These are phyloP conservation scores for Myiotriccus ornatus DNA, from an alignment of 2,797 vertebrate species.

Conservation along the genomic window DNA sequence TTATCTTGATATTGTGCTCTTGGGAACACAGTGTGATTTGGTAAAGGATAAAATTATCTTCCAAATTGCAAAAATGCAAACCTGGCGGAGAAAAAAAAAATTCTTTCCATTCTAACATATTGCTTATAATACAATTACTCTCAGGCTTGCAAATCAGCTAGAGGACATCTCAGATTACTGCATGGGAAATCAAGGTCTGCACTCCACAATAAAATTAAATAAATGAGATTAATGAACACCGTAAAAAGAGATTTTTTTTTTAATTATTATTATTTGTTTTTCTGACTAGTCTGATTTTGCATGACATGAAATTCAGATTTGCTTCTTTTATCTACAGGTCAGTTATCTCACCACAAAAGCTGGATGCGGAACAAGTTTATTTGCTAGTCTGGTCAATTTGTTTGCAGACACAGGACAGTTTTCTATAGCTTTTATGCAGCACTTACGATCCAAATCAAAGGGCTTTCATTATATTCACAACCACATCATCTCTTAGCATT, in stretches of 20 bases:
- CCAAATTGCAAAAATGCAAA: constrained; percentile 5
- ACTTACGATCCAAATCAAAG: not conserved
- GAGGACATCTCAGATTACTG: not conserved
- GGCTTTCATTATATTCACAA: not conserved
- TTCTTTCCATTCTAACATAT: not conserved
- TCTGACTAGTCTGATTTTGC: not conserved
- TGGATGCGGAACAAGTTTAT: not conserved
- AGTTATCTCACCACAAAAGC: not conserved
- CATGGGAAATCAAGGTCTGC: not conserved
- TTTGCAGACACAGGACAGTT: not conserved
- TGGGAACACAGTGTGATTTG: not conserved
- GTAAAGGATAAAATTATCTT: not conserved
- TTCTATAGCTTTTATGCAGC: not conserved
- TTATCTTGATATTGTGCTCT: not conserved
- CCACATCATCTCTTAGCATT: not conserved
- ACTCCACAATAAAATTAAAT: not conserved
- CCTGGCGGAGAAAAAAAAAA: not conserved
- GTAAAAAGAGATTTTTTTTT: not conserved
- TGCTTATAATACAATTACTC: constrained; percentile 1
- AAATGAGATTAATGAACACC: not conserved
- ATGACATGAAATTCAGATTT: not conserved
- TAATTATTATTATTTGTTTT: not conserved
- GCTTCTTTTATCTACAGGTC: not conserved
- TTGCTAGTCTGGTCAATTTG: not conserved
- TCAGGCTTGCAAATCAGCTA: not conserved